Conservation (phyloP, 2,113 vertebrate species). For the Sinocyclocheilus anophthalmus region DNA sequence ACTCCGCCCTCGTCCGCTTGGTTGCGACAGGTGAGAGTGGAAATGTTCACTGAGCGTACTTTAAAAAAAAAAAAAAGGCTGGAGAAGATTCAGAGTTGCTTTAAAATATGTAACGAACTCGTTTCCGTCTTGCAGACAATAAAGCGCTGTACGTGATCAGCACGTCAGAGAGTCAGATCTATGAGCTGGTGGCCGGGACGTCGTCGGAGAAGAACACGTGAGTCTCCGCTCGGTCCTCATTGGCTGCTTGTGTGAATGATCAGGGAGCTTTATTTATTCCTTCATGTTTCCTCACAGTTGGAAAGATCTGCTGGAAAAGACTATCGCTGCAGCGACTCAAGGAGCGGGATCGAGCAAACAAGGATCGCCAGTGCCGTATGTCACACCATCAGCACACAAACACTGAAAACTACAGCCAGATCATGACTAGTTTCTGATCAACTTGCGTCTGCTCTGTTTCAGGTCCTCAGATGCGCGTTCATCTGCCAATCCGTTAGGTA, state of each 20-base stretch:
- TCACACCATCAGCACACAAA: slow-evolving; percentile 5
- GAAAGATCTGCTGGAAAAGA: slow-evolving; percentile 76
- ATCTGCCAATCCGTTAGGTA: slow-evolving; percentile 63
- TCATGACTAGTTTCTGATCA: no score
- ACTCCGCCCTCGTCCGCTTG: slow-evolving; percentile 83
- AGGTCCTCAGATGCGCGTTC: neutral
- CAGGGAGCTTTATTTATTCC: neutral
- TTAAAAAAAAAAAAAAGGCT: neutral
- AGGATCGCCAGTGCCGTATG: slow-evolving; percentile 67
- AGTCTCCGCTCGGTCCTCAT: slow-evolving; percentile 46
- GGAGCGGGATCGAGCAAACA: slow-evolving; percentile 60
- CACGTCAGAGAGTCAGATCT: slow-evolving; percentile 91
- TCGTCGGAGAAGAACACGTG: slow-evolving; percentile 88
- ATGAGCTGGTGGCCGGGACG: slow-evolving; percentile 87
- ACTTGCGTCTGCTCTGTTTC: neutral
- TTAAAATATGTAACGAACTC: neutral
- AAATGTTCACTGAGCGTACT: neutral
- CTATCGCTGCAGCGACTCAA: slow-evolving; percentile 59
- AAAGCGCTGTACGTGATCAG: slow-evolving; percentile 94
- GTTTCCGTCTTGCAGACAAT: slow-evolving; percentile 75
- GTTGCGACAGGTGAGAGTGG: slow-evolving; percentile 84
- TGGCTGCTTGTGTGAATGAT: slow-evolving; percentile 13
- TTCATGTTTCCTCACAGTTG: slow-evolving; percentile 61
- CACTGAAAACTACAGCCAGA: neutral
- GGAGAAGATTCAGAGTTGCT: neutral